phyloP scores from a whole-genome alignment of 1,140 invertebrate species.

The Drosophila elegans region DNA sequence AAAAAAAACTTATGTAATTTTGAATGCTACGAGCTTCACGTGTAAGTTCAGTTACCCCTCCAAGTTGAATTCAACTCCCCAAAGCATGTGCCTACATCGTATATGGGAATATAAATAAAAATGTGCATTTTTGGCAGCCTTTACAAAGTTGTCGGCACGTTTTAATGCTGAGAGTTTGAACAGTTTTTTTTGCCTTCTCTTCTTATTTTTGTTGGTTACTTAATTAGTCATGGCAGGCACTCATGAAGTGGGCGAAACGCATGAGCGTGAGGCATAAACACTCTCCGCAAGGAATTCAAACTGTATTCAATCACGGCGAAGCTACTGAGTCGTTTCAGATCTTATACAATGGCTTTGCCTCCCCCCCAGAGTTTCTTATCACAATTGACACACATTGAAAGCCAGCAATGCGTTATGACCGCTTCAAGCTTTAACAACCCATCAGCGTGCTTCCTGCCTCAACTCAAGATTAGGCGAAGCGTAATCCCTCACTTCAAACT shows the following conservation, averaged over 20 bases:
- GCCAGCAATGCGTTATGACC: slow-evolving; percentile 11
- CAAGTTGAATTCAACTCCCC: background rate
- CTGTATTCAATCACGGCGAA: background rate
- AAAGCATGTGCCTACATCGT: slow-evolving; percentile 21
- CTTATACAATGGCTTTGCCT: slow-evolving; percentile 7
- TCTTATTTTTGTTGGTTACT: slow-evolving; percentile 63
- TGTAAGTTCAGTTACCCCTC: slow-evolving; percentile 1
- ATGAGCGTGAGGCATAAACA: background rate
- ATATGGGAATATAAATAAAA: slow-evolving; percentile 27
- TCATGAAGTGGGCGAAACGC: background rate
- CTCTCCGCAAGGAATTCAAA: slow-evolving; percentile 8
- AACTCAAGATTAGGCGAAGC: slow-evolving; percentile 28
- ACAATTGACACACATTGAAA: slow-evolving; percentile 70
- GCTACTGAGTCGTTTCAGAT: slow-evolving; percentile 7
- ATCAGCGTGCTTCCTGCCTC: slow-evolving; percentile 37
- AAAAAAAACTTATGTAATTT: no score
- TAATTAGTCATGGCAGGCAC: slow-evolving; percentile 73
- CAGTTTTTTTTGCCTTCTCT: slow-evolving; percentile 32
- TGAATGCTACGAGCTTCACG: background rate
- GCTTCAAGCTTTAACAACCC: slow-evolving; percentile 18
- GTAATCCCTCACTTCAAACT: background rate
- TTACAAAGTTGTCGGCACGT: slow-evolving; percentile 77
- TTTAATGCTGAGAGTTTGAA: slow-evolving; percentile 73
- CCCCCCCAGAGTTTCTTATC: slow-evolving; percentile 47
- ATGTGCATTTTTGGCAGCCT: slow-evolving; percentile 58